Percentiles rank a stretch among this genome's conserved stretches.
Conservation (phyloP, 2,113 vertebrate genomes). For the Pontoporia blainvillei region DNA sequence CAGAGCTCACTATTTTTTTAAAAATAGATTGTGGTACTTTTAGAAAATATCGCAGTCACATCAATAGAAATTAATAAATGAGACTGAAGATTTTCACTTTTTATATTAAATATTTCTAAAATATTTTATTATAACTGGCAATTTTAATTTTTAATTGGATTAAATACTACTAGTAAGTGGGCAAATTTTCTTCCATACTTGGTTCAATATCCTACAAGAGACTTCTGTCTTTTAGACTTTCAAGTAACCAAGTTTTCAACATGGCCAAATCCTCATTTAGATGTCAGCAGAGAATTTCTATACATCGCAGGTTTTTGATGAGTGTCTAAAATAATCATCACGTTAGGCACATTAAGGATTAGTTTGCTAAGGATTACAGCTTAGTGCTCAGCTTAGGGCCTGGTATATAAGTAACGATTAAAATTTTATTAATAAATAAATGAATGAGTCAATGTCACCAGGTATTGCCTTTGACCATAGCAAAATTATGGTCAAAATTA, state of each 20-base stretch:
- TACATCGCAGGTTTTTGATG: not conserved
- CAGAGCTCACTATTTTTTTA: not conserved
- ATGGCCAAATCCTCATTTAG: not conserved
- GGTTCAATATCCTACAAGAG: not conserved
- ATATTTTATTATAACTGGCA: slow-evolving; percentile 46
- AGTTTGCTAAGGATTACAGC: not conserved
- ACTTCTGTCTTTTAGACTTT: not conserved
- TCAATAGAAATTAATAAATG: slow-evolving; percentile 47
- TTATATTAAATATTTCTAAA: slow-evolving; percentile 37
- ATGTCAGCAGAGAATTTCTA: not conserved
- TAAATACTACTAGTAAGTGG: slow-evolving; percentile 20
- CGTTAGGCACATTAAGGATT: not conserved
- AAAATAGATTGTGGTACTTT: not conserved
- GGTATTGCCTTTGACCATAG: not conserved
- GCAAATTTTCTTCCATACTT: not conserved
- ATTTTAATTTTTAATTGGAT: slow-evolving; percentile 41
- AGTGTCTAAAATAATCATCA: not conserved
- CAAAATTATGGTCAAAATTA: not conserved
- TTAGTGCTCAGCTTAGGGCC: not conserved
- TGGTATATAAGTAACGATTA: not conserved
- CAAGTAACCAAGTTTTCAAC: not conserved
- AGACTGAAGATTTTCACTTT: slow-evolving; percentile 24
- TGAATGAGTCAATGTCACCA: not conserved
- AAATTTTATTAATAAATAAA: not conserved
- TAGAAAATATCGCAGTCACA: slow-evolving; percentile 18